These are phyloP conservation scores for Manis crassicaudata DNA, from an alignment of 2,797 vertebrate genomes.

Conservation along the genomic window DNA sequence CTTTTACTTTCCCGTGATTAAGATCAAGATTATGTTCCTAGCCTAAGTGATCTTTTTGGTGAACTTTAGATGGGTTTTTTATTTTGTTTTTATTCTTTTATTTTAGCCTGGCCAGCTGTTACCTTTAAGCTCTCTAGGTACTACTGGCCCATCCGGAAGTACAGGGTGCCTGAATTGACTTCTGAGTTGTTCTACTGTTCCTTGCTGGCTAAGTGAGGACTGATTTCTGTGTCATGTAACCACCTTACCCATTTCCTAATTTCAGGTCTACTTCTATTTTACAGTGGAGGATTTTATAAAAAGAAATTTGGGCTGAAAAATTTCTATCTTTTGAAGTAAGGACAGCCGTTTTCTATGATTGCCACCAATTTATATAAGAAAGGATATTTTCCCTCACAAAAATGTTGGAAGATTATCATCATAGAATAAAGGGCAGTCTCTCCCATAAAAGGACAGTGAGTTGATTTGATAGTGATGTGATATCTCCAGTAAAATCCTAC, in stretches of 20 bases:
- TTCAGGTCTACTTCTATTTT: not conserved
- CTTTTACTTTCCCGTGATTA: not conserved
- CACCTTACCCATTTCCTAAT: not conserved
- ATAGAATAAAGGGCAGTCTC: not conserved
- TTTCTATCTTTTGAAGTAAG: not conserved
- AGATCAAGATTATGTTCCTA: not conserved
- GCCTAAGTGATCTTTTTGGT: not conserved
- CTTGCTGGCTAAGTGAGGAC: not conserved
- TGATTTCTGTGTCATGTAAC: not conserved
- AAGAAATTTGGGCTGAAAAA: not conserved
- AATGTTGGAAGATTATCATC: not conserved
- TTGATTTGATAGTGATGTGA: not conserved
- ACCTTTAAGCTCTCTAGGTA: not conserved
- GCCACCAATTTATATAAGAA: not conserved
- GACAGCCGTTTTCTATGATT: not conserved
- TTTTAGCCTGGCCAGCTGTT: not conserved
- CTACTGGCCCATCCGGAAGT: not conserved
- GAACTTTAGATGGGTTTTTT: not conserved
- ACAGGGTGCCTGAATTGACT: not conserved
- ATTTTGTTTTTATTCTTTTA: constrained; percentile 13
- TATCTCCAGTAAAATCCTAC: not conserved
- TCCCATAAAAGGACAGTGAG: not conserved
- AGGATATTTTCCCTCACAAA: not conserved
- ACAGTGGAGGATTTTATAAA: not conserved
- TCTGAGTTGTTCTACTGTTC: not conserved